Evolutionary conservation across 2,888 invertebrate genomes (phyloP).

Genomic region (Hemicrepidius hirtus): DNA sequence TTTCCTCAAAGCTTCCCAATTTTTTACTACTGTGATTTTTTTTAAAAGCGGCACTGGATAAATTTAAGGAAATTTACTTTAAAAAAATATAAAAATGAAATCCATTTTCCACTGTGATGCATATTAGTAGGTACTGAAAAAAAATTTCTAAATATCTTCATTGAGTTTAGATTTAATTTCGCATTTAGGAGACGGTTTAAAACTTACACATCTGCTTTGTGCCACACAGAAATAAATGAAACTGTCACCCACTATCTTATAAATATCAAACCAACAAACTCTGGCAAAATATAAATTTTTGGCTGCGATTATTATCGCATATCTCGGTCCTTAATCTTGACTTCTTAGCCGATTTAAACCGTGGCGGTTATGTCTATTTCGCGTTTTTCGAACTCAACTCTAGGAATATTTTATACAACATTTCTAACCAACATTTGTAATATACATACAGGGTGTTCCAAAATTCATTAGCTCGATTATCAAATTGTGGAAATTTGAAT

Average conservation of each 20-base stretch:
- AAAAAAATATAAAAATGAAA: too few species aligned
- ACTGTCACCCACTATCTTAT: slow-evolving; percentile 43
- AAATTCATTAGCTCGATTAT: too few species aligned
- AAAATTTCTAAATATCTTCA: too few species aligned
- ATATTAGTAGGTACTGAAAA: too few species aligned
- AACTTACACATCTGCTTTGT: slow-evolving; percentile 1
- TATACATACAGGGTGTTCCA: background rate
- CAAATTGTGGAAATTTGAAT: too few species aligned
- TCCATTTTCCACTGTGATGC: too few species aligned
- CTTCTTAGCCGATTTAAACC: slow-evolving; percentile 19
- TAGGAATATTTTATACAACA: background rate
- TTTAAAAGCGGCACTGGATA: too few species aligned
- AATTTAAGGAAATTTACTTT: too few species aligned
- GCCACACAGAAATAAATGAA: slow-evolving; percentile 32
- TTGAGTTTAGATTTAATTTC: too few species aligned
- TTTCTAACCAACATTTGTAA: background rate
- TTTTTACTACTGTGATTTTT: too few species aligned
- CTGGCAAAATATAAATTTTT: slow-evolving; percentile 34
- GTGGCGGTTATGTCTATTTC: slow-evolving; percentile 9
- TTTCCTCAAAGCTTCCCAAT: too few species aligned
- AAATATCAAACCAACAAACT: slow-evolving; percentile 37
- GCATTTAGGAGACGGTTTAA: too few species aligned
- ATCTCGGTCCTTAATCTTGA: slow-evolving; percentile 30
- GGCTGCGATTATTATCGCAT: slow-evolving; percentile 34
- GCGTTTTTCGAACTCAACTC: slow-evolving; percentile 6